Conservation (phyloP, 2,888 invertebrate genomes). For the Seira ritae region DNA sequence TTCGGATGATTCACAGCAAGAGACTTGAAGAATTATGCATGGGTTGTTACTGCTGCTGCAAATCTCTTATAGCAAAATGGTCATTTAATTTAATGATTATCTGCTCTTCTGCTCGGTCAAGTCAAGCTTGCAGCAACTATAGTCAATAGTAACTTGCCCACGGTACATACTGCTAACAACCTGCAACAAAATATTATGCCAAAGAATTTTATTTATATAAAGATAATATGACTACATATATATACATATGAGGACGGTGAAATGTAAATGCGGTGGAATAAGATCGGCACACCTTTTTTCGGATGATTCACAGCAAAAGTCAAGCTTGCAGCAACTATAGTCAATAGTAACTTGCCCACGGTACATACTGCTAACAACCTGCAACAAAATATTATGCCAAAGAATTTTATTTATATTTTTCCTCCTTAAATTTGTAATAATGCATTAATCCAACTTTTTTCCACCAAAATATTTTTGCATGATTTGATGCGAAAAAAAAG, state of each 20-base stretch:
- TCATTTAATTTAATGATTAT: slow-evolving; percentile 65
- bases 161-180: slow-evolving; percentile 36
- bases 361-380: slow-evolving; percentile 35
- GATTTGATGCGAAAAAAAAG: slow-evolving; percentile 46
- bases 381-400: too few relatives aligned
- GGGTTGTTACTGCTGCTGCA: slow-evolving; percentile 47
- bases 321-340: too few relatives aligned
- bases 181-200: neutral
- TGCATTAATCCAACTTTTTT: neutral
- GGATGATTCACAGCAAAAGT: slow-evolving; percentile 61
- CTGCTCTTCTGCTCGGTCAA: slow-evolving; percentile 42
- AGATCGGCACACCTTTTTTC: slow-evolving; percentile 55
- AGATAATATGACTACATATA: neutral
- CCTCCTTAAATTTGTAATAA: too few relatives aligned
- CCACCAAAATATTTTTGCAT: slow-evolving; percentile 29
- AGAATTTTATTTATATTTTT: slow-evolving; percentile 32
- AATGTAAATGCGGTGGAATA: neutral
- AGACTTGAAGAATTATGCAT: slow-evolving; percentile 46
- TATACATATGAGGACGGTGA: too few relatives aligned
- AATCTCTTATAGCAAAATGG: slow-evolving; percentile 54
- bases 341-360: neutral
- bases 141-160: neutral
- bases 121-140: too few relatives aligned
- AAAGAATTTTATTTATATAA: slow-evolving; percentile 40
- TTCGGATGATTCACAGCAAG: slow-evolving; percentile 63